phyloP scores from a whole-genome alignment of 2,888 invertebrate species.

The Stegana nigrithorax region DNA sequence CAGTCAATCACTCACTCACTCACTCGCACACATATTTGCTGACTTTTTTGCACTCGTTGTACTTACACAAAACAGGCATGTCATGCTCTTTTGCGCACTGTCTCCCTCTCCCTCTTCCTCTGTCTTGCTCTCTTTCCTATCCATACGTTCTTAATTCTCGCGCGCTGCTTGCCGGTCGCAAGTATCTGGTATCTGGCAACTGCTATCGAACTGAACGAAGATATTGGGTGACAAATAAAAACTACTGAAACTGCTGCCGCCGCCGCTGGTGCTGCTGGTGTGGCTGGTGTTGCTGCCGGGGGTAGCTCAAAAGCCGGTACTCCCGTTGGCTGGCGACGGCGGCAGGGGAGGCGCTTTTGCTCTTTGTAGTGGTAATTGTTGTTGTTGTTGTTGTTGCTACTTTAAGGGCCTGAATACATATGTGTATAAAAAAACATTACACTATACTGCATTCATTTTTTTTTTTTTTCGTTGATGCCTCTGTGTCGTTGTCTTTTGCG shows the following conservation, averaged over 20 bases:
- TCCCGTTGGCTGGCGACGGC: constrained; percentile 47
- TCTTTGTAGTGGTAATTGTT: constrained; percentile 32
- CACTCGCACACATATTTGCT: neutral
- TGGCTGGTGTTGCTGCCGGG: constrained; percentile 31
- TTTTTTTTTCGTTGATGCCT: constrained; percentile 29
- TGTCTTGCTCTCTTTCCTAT: too few relatives aligned
- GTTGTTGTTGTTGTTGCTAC: constrained; percentile 26
- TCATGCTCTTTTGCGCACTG: too few relatives aligned
- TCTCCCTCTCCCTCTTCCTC: too few relatives aligned
- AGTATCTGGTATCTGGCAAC: constrained; percentile 61
- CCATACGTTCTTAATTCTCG: constrained; percentile 28
- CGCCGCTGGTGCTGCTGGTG: too few relatives aligned
- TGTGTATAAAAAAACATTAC: constrained; percentile 45
- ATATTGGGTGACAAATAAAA: constrained; percentile 66
- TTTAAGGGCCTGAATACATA: constrained; percentile 48
- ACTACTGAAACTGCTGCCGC: constrained; percentile 57
- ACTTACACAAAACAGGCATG: too few relatives aligned
- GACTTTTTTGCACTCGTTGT: neutral
- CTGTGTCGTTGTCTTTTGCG: constrained; percentile 47
- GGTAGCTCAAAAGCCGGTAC: constrained; percentile 50
- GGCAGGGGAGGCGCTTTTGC: constrained; percentile 28
- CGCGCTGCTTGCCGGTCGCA: constrained; percentile 24
- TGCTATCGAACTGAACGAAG: constrained; percentile 49
- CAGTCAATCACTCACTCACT: neutral
- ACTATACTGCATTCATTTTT: constrained; percentile 11